A percentile compares a stretch with the other conserved stretches of the same genome.
phyloP scores from a whole-genome alignment of 2,888 invertebrate genomes.

The Hoplodrina ambigua region DNA sequence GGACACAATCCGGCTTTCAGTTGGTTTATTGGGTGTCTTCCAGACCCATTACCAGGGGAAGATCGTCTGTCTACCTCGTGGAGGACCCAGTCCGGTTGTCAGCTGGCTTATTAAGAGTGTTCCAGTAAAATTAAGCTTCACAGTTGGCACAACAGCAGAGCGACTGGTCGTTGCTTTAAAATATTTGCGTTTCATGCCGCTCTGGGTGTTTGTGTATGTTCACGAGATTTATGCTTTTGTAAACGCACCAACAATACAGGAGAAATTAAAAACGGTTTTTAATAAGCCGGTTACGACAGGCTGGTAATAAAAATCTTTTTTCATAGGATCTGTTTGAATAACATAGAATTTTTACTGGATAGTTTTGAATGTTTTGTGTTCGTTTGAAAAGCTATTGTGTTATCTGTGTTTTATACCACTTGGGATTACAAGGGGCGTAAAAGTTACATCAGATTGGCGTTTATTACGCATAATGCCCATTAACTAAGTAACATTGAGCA shows the following conservation, averaged over 20 bases:
- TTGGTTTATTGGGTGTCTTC: not conserved
- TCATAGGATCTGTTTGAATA: not conserved
- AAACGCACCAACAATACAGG: not conserved
- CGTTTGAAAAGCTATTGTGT: not conserved
- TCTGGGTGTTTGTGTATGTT: not conserved
- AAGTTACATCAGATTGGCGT: too few relatives aligned
- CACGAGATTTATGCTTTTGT: conserved; percentile 6
- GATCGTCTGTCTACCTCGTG: too few relatives aligned
- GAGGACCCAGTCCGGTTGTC: too few relatives aligned
- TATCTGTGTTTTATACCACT: not conserved
- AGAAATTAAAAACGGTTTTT: not conserved
- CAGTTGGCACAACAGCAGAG: not conserved
- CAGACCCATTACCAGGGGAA: too few relatives aligned
- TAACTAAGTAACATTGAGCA: too few relatives aligned
- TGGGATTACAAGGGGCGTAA: not conserved
- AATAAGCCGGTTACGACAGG: not conserved
- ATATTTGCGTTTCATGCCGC: not conserved
- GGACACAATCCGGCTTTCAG: too few relatives aligned
- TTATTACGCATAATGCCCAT: too few relatives aligned
- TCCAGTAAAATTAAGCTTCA: not conserved
- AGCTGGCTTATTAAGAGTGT: too few relatives aligned
- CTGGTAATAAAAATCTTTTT: not conserved
- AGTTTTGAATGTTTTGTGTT: not conserved
- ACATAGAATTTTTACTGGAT: not conserved
- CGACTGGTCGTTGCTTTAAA: not conserved